Evolutionary conservation across 1,140 invertebrate genomes (phyloP), one percentile per base, ranked within the genome.

Genomic region (Nephila pilipes): DNA sequence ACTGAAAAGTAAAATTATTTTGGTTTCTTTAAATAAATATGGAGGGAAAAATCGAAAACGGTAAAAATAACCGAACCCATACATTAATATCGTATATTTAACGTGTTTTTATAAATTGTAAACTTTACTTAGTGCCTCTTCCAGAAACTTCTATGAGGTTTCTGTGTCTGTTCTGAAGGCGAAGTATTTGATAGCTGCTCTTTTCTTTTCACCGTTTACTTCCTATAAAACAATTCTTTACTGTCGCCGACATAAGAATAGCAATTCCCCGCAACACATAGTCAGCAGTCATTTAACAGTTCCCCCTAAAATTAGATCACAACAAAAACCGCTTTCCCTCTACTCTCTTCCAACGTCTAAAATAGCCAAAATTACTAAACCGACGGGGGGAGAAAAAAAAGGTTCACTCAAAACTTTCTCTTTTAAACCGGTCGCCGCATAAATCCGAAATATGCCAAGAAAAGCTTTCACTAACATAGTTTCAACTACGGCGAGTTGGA

Each of bases 391-490:
- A n/a, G n/a, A n/a, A 46, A 46, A 65, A 65, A 65, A 65, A 65
- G 63, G n/a, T 25, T 10, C n/a, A 65, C n/a, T 65, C 25, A 18
- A 32, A 75, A 32, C 69, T 75, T 32, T 75, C 69, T 32, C 69
- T 75, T 69, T 36, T 16, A 16, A 75, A 65, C 63, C 63, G 63
- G 63, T 65, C 63, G 69, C 25, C 29, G 32, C 69, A 75, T 75
- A 46, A 81, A 81, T 29, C 80, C 36, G 14, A 81, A 81, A 81
- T 81, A 81, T 54, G 38, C n/a, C 38, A 36, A 46, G 46, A 81
- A 81, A 81, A 81, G 46, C 80, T 81, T 81, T 81, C n/a, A 80
- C 80, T 81, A 81, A 81, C 80, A 81, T 55, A 54, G 38, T 55
- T 55, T 55, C 80, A 80, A 46, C 46, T 46, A 46, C 58, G 4